Evolutionary conservation across 2,888 invertebrate species (phyloP), one percentile per base, ranked within the genome.

Genomic region (Chymomyza fuscimana): DNA sequence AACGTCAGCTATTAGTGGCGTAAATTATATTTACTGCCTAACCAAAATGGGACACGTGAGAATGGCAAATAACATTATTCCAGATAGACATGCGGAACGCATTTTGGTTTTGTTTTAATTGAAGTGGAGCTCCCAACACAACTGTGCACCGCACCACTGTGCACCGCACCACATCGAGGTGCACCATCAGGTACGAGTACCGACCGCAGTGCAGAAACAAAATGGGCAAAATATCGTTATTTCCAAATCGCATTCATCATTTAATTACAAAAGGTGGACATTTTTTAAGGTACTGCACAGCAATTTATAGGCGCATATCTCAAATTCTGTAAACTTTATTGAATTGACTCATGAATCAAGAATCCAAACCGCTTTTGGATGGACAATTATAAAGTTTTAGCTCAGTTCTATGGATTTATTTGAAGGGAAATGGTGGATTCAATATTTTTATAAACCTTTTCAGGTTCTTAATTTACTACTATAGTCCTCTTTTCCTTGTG

Each of bases 1-100:
- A 67, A 59, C 51, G 63, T 62, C 67, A 67, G 54, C 67, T 67
- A 70, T 70, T 70, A 70, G 70, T 61, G 70, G 67, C 70, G 60
- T 63, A 67, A 70, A 67, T 70, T 67, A 67, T 63, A 67, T 70
- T 67, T 40, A 54, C 32, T 70, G 60, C 60, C 60, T 15, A 60
- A 52, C 51, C 15, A 67, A 70, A 67, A 60, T 50, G 54, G 64
- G 61, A 67, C 67, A 71, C 70, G 67, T 71, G 67, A 67, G 67
- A 67, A 64, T 56, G 70, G 60, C 29, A 64, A 60, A 67, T 64
- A 64, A 36, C 64, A 56, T 64, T 71, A 71, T 67, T 71, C 32
- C 51, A 5, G 36, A 67, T 61, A 65, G 51, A 65, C 65, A 65
- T 51, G 65, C 65, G 50, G 59, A 59, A 50, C 59, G 32, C 50